phyloP scores from a whole-genome alignment of 37 sponge, comb jelly and placozoan species.

The Theonella swinhoei region DNA sequence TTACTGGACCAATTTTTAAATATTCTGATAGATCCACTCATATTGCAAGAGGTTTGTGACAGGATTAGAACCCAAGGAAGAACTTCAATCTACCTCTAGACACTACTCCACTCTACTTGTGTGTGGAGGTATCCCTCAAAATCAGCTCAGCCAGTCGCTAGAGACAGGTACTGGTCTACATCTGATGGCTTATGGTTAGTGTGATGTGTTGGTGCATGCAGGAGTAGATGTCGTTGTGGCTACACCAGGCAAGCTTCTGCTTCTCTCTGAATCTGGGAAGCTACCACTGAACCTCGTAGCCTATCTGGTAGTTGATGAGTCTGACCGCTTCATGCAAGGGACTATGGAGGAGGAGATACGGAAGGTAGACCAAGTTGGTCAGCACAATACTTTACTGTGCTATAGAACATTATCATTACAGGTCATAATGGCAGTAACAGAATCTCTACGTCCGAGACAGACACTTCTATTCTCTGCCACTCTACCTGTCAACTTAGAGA shows the following conservation, averaged over 20 bases:
- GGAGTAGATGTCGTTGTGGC: conserved; percentile 51
- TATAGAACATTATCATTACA: not conserved
- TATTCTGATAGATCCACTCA: not conserved
- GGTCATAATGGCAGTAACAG: not conserved
- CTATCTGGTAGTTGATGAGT: conserved; percentile 48
- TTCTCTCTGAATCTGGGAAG: not conserved
- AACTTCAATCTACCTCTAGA: not conserved
- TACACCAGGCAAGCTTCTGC: conserved; percentile 54
- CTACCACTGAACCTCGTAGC: conserved; percentile 7
- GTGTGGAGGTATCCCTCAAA: conserved; percentile 33
- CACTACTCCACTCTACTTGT: conserved; percentile 30
- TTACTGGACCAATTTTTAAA: no score
- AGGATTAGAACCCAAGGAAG: not conserved
- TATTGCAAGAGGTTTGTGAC: not conserved
- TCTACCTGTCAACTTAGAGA: conserved; percentile 32
- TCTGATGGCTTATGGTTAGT: no score
- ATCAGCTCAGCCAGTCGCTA: conserved; percentile 1
- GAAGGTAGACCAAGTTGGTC: no score
- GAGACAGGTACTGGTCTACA: not conserved
- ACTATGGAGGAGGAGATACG: conserved; percentile 49
- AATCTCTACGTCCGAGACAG: conserved; percentile 20
- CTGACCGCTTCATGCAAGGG: conserved; percentile 32
- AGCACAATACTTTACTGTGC: no score
- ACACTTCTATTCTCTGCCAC: conserved; percentile 52
- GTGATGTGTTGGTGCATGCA: not conserved